Base-by-base conservation (phyloP, 2,888 invertebrate species). In the Aplocera efformata region DNA sequence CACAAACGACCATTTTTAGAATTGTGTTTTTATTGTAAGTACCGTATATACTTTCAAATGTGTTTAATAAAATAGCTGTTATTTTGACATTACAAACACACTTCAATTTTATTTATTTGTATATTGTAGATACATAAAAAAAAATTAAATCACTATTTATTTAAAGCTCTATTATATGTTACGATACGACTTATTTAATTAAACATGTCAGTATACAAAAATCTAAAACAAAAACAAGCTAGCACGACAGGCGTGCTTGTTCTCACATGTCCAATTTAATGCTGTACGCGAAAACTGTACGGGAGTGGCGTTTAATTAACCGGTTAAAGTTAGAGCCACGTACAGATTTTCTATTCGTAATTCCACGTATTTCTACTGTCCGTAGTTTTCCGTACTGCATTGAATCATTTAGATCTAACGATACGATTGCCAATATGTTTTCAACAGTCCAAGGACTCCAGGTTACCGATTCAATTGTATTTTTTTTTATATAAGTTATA, bases 301-400 rank as follows among this genome's bases (percentile, higher is more conserved):
- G 56, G 60, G 75, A 75, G 67, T 76, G 79, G 72, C 80, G 44
- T 68, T 68, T 69, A 66, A 69, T 70, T 70, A 67, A 63, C 55
- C 54, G 36, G 52, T 55, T 56, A 55, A 60, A 63, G 58, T 64
- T 71, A 61, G 61, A 58, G 64, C 61, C 53, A 53, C 50, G 60
- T 62, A 67, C 63, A 65, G 52, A 52, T 55, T 48, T 47, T 48
- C 13, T 17, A 17, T 17, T 17, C 13, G 13, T 17, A 3, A 17
- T 17, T 17, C 36, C 35, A 10, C 22, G 21, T 8, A 25, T 39
- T 17, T 17, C 36, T 43, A 43, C 28, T 21, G 25, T 39, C 39
- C 40, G 36, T 36, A 40, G 35, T 44, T 44, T 38, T 38, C 28
- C 33, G 39, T 32, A 29, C n/a, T 21, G 10, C 8, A 1, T 7